Evolutionary conservation across 2,113 vertebrate genomes (phyloP).

Genomic region (Cyprinodon variegatus): DNA sequence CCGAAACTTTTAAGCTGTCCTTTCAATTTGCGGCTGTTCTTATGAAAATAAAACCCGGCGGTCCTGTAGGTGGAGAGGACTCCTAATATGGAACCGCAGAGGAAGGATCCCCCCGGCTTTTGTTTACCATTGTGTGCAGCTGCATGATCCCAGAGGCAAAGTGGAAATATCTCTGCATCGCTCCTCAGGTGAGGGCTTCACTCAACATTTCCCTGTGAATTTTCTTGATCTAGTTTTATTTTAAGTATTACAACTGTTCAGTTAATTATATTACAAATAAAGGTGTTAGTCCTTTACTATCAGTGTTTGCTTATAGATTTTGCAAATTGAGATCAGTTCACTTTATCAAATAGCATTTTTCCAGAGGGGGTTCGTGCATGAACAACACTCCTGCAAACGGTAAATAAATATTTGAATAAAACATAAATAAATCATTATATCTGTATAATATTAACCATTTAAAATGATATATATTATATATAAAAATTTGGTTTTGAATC

Average conservation of each 20-base stretch:
- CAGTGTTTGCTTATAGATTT: neutral
- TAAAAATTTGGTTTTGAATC: no score
- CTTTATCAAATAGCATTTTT: neutral
- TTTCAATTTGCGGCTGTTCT: neutral
- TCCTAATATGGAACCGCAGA: constrained; percentile 5
- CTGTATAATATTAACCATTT: no score
- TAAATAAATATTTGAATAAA: no score
- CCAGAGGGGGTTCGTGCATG: neutral
- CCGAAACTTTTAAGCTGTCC: neutral
- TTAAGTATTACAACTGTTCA: neutral
- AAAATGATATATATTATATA: no score
- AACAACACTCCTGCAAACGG: no score
- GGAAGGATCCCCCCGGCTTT: constrained; percentile 48
- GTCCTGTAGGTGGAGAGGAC: neutral
- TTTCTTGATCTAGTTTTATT: neutral
- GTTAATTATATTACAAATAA: neutral
- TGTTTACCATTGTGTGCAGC: constrained; percentile 63
- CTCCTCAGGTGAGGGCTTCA: constrained; percentile 59
- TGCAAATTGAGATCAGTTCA: neutral
- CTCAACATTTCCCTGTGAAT: neutral
- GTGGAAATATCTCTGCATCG: constrained; percentile 42
- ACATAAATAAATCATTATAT: no score
- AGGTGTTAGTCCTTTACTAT: neutral
- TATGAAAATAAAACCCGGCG: neutral
- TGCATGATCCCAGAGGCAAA: constrained; percentile 27